phyloP scores from a whole-genome alignment of 1,140 invertebrate genomes.

The Drosophila arawakana region DNA sequence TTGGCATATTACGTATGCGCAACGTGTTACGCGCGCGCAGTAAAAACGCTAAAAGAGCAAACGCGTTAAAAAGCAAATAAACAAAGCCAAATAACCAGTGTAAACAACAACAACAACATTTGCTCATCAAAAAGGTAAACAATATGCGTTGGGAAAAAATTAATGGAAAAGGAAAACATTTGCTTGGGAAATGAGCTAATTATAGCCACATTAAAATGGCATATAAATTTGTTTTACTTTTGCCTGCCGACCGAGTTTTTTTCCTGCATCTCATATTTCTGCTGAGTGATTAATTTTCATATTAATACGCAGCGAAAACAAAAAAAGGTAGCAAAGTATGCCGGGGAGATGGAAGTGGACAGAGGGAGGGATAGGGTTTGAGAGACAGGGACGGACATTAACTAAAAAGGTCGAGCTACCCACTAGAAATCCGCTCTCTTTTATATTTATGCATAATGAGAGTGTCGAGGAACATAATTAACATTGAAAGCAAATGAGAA shows the following conservation, averaged over 20 bases:
- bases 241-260: neutral
- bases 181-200: conserved; percentile 68
- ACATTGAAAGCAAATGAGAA: conserved; percentile 75
- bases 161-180: conserved; percentile 45
- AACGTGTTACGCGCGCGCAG: conserved; percentile 60
- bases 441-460: conserved; percentile 66
- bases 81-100: conserved; percentile 1
- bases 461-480: conserved; percentile 68
- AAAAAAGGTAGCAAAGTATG: conserved; percentile 32
- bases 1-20: conserved; percentile 65
- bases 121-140: conserved; percentile 43
- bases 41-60: conserved; percentile 51
- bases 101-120: conserved; percentile 12
- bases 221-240: conserved; percentile 60
- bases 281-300: conserved; percentile 79
- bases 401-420: conserved; percentile 60
- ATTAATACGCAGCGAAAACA: conserved; percentile 61
- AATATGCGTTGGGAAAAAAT: conserved; percentile 3
- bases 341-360: neutral
- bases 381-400: conserved; percentile 45
- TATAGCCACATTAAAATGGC: conserved; percentile 67
- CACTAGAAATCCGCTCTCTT: conserved; percentile 56
- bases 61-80: conserved; percentile 55
- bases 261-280: conserved; percentile 10
- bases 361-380: conserved; percentile 4